phyloP scores from a whole-genome alignment of 2,113 vertebrate genomes.

The Canis aureus region DNA sequence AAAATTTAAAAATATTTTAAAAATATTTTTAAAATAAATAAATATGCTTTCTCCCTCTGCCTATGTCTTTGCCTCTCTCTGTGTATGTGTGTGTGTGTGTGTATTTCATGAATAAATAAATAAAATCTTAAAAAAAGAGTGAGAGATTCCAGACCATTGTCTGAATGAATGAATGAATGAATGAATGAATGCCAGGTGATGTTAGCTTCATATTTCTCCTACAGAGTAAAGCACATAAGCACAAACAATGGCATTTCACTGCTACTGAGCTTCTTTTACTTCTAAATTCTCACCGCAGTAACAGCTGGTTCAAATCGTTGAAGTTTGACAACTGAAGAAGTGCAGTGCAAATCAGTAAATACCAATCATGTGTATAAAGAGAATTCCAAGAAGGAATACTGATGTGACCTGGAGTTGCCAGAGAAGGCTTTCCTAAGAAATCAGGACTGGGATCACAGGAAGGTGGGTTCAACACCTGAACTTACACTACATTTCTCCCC shows the following conservation, averaged over 20 bases:
- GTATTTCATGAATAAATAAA: too few relatives aligned
- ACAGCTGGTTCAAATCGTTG: background rate
- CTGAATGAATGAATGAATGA: too few relatives aligned
- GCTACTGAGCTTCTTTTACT: background rate
- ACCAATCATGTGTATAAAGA: background rate
- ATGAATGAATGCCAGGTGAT: background rate
- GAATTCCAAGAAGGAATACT: background rate
- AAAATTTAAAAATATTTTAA: too few relatives aligned
- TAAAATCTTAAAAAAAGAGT: too few relatives aligned
- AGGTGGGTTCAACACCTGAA: background rate
- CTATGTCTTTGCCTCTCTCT: too few relatives aligned
- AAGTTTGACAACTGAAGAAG: background rate
- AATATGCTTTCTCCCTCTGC: too few relatives aligned
- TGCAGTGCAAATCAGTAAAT: background rate
- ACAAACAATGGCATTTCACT: background rate
- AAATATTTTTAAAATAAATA: too few relatives aligned
- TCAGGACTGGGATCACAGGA: background rate
- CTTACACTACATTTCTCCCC: background rate
- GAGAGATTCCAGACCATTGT: too few relatives aligned
- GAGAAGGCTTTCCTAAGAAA: conserved; percentile 11
- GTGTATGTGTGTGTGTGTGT: too few relatives aligned
- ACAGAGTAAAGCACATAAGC: background rate
- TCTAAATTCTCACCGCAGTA: background rate
- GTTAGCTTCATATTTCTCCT: background rate
- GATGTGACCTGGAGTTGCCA: background rate